Evolutionary conservation across 2,113 vertebrate species (phyloP).

Genomic region (Anas platyrhynchos): DNA sequence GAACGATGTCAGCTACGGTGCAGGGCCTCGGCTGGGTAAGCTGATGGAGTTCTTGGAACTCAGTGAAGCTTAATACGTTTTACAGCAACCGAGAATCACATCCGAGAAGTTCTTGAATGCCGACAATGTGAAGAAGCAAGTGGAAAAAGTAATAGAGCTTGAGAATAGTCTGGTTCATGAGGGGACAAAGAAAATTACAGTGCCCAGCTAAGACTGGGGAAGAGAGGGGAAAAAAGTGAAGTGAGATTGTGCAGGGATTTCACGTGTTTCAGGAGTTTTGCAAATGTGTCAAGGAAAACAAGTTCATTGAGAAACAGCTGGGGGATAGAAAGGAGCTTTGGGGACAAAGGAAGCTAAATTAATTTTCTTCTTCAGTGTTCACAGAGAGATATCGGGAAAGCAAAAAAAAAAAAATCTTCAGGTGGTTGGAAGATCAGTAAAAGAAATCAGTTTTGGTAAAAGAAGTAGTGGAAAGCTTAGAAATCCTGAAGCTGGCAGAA

Average conservation of each 20-base stretch:
- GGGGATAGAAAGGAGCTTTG: background rate
- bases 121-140: background rate
- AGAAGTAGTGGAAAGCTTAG: background rate
- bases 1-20: background rate
- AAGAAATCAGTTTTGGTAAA: background rate
- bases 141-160: background rate
- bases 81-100: background rate
- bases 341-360: background rate
- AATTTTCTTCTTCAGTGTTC: background rate
- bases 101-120: background rate
- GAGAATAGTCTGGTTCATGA: accelerated
- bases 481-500: background rate
- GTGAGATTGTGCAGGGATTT: background rate
- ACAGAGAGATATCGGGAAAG: background rate
- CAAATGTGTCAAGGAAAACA: accelerated
- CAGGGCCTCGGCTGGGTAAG: background rate
- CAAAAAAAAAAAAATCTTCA: background rate
- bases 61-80: background rate
- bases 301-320: background rate
- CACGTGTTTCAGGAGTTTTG: background rate
- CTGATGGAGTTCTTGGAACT: background rate
- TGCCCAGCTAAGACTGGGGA: too few relatives aligned
- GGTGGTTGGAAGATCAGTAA: background rate
- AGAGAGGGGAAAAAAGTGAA: background rate
- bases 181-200: background rate